Evolutionary conservation across 2,888 invertebrate genomes (phyloP), one percentile per base, ranked within the genome.

Genomic region (Gymnosoma rotundatum): DNA sequence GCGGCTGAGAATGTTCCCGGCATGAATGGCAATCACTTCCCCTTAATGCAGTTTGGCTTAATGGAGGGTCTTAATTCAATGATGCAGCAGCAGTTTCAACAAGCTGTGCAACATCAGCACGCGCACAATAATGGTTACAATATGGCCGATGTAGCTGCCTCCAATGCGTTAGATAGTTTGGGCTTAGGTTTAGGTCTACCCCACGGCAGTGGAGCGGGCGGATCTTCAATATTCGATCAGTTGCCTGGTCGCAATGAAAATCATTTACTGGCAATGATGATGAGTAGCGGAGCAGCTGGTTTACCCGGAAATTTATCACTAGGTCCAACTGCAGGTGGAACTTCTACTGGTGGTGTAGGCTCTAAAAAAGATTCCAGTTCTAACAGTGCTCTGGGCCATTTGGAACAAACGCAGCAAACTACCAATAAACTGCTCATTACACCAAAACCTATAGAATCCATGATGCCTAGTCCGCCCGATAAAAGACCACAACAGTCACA

Each of bases 361-460:
- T 70, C 63, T 25, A 76, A 89, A 45, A 87, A 89, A 48, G 88
- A 89, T 78, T 85, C 78, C 14, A 83, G 61, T 48, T 66, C 83
- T 16, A 83, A 82, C n/a, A 82, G 75, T 60, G 86, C 73, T 81
- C 86, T 81, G 61, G 16, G 89, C 87, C 88, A 88, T 36, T 64
- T 86, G 0, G 87, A 87, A 9, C 88, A 89, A 89, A 87, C 91
- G 88, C 88, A 87, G 85, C 88, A 91, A 78, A 86, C 87, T 0
- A 85, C 83, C 16, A 91, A 90, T 58, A 90, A 90, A 83, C 94
- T 95, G 66, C 93, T 95, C 70, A 93, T 95, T 10, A 95, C 95
- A 85, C 94, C 94, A 42, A 96, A 95, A 91, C 94, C 95, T 73
- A 94, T 95, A 86, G 95, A 95, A 89, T 92, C 95, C 73, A 94